Evolutionary conservation across 2,113 vertebrate genomes (phyloP).

Genomic region (Cyphomyrus discorhynchus): DNA sequence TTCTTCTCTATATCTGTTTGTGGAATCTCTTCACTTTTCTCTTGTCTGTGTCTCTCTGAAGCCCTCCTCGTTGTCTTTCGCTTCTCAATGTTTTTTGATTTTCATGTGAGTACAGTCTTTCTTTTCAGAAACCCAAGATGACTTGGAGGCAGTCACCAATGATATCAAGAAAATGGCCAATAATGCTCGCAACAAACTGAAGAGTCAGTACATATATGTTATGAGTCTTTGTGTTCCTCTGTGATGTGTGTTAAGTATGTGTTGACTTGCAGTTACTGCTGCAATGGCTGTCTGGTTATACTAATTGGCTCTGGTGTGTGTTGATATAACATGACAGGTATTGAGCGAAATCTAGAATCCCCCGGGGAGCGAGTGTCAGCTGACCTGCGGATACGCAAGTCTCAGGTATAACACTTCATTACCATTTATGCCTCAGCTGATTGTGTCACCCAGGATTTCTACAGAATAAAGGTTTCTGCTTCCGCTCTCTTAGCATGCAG

Average conservation of each 20-base stretch:
- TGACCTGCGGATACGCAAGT: constrained; percentile 85
- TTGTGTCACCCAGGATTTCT: neutral
- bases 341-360: constrained; percentile 59
- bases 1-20: neutral
- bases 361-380: constrained; percentile 71
- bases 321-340: constrained; percentile 37
- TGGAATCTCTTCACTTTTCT: neutral
- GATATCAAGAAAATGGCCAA: constrained; percentile 92
- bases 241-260: neutral
- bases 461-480: neutral
- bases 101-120: constrained; percentile 17
- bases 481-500: constrained; percentile 65
- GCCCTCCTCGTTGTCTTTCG: neutral
- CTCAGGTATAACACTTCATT: constrained; percentile 64
- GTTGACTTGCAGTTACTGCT: neutral
- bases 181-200: constrained; percentile 82
- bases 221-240: neutral
- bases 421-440: neutral
- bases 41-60: neutral
- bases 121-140: constrained; percentile 79
- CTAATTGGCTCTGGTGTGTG: neutral
- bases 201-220: constrained; percentile 62
- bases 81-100: neutral
- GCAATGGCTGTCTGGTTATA: neutral
- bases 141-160: constrained; percentile 73